These are phyloP conservation scores for Platalea minor DNA, from an alignment of 2,797 vertebrate genomes.

Conservation along the genomic window DNA sequence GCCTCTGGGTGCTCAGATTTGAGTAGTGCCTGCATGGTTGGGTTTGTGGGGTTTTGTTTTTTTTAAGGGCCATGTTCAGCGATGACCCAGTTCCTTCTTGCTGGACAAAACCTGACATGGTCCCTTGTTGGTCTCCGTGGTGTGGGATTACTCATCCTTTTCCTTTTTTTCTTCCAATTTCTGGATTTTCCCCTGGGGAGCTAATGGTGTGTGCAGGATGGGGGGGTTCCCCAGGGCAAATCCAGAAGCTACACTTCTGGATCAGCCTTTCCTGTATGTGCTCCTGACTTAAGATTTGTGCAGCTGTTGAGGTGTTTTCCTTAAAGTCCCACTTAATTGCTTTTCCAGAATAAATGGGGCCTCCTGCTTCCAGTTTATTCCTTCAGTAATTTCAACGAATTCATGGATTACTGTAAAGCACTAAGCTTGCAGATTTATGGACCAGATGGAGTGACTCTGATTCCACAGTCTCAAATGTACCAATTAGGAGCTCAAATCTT, in stretches of 20 bases:
- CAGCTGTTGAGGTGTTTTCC: background rate
- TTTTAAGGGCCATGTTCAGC: fast-evolving
- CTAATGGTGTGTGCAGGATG: background rate
- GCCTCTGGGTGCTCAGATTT: background rate
- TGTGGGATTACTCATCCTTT: background rate
- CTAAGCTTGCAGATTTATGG: background rate
- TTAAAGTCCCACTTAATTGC: background rate
- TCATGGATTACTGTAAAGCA: background rate
- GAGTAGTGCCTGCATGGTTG: background rate
- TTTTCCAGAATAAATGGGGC: background rate
- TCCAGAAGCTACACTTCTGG: background rate
- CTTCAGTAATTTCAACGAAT: background rate
- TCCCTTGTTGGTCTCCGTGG: background rate
- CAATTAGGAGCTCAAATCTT: background rate
- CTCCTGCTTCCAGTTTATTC: background rate
- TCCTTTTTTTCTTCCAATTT: background rate
- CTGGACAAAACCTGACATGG: background rate
- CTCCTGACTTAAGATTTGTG: background rate
- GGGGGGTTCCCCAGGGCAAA: background rate
- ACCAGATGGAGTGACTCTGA: background rate
- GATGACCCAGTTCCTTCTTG: background rate
- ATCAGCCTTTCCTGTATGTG: fast-evolving
- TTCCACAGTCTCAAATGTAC: background rate
- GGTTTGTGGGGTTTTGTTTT: background rate
- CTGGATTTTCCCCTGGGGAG: background rate